Percentiles rank a stretch among this genome's conserved stretches.
phyloP scores from a whole-genome alignment of 2,797 vertebrate species.

The Ctenopoma kingsleyae region DNA sequence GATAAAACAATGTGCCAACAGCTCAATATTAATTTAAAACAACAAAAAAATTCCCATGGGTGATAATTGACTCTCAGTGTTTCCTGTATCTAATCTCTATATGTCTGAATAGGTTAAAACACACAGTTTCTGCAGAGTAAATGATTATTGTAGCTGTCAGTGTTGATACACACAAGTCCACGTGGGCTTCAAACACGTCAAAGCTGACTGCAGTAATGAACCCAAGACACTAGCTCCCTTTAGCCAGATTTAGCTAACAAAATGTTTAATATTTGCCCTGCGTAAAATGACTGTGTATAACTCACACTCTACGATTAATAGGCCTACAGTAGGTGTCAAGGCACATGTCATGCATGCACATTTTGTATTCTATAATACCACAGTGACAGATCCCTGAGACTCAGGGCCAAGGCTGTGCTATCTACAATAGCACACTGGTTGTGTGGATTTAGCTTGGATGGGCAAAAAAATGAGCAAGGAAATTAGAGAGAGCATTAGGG shows the following conservation, averaged over 20 bases:
- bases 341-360: slow-evolving; percentile 53
- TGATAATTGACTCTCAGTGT: too few relatives aligned
- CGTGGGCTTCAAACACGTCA: slow-evolving; percentile 18
- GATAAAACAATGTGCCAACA: slow-evolving; percentile 7
- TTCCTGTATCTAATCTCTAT: too few relatives aligned
- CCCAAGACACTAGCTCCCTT: slow-evolving; percentile 37
- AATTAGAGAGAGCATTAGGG: slow-evolving; percentile 8
- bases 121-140: slow-evolving; percentile 40
- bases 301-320: slow-evolving; percentile 35
- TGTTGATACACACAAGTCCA: slow-evolving; percentile 11
- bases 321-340: slow-evolving; percentile 61
- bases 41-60: too few relatives aligned
- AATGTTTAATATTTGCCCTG: slow-evolving; percentile 31
- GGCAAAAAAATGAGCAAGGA: slow-evolving; percentile 56
- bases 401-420: slow-evolving; percentile 61
- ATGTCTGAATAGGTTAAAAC: too few relatives aligned
- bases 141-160: slow-evolving; percentile 37
- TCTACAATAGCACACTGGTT: slow-evolving; percentile 64
- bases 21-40: slow-evolving; percentile 22
- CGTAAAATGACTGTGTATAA: slow-evolving; percentile 31
- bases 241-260: slow-evolving; percentile 40
- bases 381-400: slow-evolving; percentile 58
- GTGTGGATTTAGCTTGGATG: slow-evolving; percentile 64
- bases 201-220: slow-evolving; percentile 46
- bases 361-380: slow-evolving; percentile 55